Evolutionary conservation across 2,797 vertebrate genomes (phyloP).

Genomic region (Spatula versicolor): DNA sequence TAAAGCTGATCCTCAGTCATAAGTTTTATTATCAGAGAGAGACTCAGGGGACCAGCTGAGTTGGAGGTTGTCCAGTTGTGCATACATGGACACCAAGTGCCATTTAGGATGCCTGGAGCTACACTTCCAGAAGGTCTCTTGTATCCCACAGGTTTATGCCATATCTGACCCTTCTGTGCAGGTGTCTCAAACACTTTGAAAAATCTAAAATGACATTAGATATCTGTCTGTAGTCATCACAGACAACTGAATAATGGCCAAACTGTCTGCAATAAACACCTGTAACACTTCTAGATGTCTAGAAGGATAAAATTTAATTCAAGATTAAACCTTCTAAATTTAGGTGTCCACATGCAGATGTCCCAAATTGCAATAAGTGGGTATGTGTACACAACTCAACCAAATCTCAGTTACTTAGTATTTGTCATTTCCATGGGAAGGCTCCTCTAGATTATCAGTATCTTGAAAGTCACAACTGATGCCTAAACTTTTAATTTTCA

Average conservation of each 20-base stretch:
- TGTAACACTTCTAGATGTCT: background rate
- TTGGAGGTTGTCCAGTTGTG: background rate
- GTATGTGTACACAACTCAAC: background rate
- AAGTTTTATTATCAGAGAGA: background rate
- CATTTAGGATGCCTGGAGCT: background rate
- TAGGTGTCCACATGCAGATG: background rate
- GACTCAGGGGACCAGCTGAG: accelerated
- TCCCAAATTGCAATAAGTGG: accelerated
- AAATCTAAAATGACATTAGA: background rate
- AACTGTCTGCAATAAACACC: background rate
- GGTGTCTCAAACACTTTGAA: background rate
- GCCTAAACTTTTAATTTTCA: background rate
- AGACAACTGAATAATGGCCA: background rate
- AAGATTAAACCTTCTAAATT: background rate
- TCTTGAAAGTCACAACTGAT: background rate
- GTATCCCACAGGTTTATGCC: background rate
- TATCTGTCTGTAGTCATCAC: background rate
- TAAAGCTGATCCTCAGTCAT: background rate
- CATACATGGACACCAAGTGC: background rate
- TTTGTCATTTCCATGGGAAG: background rate
- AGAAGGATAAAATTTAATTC: background rate
- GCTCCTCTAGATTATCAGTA: background rate
- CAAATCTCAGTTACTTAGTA: accelerated
- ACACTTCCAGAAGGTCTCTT: background rate
- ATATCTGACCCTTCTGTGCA: background rate